Percentiles rank a stretch among this genome's conserved stretches.
Evolutionary conservation across 2,113 vertebrate species (phyloP).

Genomic region (Atractosteus spatula): DNA sequence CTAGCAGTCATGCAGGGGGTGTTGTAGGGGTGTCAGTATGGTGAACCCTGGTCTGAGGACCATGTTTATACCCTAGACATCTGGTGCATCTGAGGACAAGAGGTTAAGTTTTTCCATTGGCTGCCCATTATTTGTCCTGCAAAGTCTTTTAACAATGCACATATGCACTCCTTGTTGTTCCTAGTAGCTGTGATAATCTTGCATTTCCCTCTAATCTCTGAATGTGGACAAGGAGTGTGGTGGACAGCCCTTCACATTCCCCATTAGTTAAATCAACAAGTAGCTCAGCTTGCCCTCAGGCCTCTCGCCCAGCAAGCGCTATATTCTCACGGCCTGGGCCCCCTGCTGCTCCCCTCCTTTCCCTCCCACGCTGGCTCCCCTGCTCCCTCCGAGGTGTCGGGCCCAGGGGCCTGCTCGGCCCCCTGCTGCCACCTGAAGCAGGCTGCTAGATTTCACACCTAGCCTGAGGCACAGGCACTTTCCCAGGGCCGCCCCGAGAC

Average conservation of each 20-base stretch:
- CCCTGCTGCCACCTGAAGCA: slow-evolving; percentile 3
- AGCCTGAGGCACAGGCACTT: slow-evolving; percentile 7
- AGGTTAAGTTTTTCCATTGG: too few species aligned
- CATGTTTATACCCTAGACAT: too few species aligned
- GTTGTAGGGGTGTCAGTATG: too few species aligned
- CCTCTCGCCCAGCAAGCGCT: slow-evolving; percentile 6
- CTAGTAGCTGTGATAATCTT: too few species aligned
- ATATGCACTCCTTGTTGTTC: too few species aligned
- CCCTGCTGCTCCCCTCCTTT: slow-evolving; percentile 2
- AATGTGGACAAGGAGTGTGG: too few species aligned
- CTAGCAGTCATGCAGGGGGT: too few species aligned
- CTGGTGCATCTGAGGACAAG: too few species aligned
- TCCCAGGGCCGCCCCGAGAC: slow-evolving; percentile 15
- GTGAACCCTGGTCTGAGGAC: too few species aligned
- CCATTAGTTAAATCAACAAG: slow-evolving; percentile 33
- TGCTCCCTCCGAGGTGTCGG: slow-evolving; percentile 36
- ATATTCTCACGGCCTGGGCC: slow-evolving; percentile 36
- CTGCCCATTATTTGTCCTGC: too few species aligned
- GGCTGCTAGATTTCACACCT: slow-evolving; percentile 38
- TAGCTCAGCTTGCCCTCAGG: slow-evolving; percentile 34
- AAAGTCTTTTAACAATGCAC: too few species aligned
- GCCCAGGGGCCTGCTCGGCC: slow-evolving; percentile 21
- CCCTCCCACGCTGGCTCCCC: slow-evolving; percentile 25
- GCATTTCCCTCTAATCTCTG: too few species aligned
- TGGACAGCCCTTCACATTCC: slow-evolving; percentile 3